Conservation (phyloP, 1,140 invertebrate species). For the Drosophila sturtevanti region DNA sequence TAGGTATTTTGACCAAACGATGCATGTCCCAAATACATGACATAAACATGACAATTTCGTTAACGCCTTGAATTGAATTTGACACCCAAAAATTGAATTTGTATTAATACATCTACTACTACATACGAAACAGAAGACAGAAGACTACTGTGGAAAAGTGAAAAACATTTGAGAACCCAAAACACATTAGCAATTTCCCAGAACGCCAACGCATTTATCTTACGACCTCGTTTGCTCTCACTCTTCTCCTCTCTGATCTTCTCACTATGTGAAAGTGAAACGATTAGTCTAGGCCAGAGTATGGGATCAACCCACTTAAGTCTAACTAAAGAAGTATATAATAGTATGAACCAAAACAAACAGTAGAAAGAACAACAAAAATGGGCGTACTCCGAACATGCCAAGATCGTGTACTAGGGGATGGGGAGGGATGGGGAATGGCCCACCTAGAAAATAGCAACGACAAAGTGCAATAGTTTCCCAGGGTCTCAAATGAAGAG, state of each 20-base stretch:
- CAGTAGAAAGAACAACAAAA: slow-evolving; percentile 19
- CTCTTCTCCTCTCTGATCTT: not conserved
- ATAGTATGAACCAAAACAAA: slow-evolving; percentile 29
- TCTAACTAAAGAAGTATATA: slow-evolving; percentile 42
- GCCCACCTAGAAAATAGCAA: slow-evolving; percentile 56
- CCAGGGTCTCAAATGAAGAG: slow-evolving; percentile 49
- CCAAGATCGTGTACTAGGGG: slow-evolving; percentile 50
- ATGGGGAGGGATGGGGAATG: not conserved
- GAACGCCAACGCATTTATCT: slow-evolving; percentile 78
- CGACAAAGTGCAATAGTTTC: slow-evolving; percentile 54
- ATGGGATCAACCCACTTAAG: slow-evolving; percentile 63
- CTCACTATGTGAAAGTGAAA: slow-evolving; percentile 10
- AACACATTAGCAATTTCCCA: slow-evolving; percentile 73
- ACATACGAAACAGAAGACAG: slow-evolving; percentile 19
- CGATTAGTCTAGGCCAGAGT: slow-evolving; percentile 63
- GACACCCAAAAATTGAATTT: slow-evolving; percentile 60
- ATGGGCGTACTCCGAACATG: slow-evolving; percentile 48
- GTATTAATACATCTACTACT: slow-evolving; percentile 29
- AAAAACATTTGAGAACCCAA: slow-evolving; percentile 32
- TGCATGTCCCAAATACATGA: slow-evolving; percentile 52
- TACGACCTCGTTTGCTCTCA: slow-evolving; percentile 12
- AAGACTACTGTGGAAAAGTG: slow-evolving; percentile 48
- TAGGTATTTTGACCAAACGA: not conserved
- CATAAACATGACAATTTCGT: slow-evolving; percentile 70
- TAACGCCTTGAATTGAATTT: slow-evolving; percentile 62